phyloP scores from a whole-genome alignment of 2,113 vertebrate species.

The Cottus gobio region DNA sequence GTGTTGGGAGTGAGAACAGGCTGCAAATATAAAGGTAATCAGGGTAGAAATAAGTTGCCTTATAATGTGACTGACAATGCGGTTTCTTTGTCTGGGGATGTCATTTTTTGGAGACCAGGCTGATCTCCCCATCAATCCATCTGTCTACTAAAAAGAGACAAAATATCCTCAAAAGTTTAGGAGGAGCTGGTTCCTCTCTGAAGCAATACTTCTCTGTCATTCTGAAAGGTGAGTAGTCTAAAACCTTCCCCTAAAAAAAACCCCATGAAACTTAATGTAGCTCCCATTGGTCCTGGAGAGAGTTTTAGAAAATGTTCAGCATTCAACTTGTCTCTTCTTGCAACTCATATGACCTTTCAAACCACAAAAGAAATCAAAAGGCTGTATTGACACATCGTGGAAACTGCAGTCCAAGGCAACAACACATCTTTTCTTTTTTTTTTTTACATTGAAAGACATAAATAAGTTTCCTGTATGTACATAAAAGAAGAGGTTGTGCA shows the following conservation, averaged over 20 bases:
- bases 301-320: background rate
- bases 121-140: background rate
- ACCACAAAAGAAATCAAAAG: conserved; percentile 7
- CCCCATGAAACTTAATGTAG: background rate
- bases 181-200: background rate
- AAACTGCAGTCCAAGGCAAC: background rate
- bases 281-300: background rate
- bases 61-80: background rate
- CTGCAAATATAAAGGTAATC: background rate
- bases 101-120: background rate
- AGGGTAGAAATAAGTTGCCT: background rate
- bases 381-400: background rate
- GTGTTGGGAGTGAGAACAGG: background rate
- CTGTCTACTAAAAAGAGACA: background rate
- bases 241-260: background rate
- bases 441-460: background rate
- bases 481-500: conserved; percentile 7
- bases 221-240: background rate
- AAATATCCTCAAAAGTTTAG: background rate
- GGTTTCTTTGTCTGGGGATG: background rate
- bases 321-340: background rate
- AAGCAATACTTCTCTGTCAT: background rate
- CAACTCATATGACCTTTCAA: background rate
- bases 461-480: background rate
- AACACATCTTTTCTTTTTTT: background rate